Base-by-base conservation (phyloP, 1,140 invertebrate species). In the Gonioctena quinquepunctata region DNA sequence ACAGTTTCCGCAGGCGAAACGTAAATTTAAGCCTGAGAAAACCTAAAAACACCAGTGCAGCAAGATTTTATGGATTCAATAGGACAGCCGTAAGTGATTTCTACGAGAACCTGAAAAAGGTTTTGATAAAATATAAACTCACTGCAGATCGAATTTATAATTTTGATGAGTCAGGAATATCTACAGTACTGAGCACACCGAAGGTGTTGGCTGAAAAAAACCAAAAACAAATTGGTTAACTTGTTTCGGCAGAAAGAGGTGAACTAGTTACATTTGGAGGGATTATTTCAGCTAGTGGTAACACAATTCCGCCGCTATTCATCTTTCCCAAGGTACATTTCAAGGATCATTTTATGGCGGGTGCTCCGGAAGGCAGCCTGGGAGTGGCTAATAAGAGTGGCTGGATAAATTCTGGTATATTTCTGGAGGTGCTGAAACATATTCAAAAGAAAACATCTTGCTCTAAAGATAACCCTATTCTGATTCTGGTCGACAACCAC, bases 171-270 rank as follows among this genome's bases (percentile, higher is more conserved):
- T 49, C 62, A 76, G 62, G 62, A 11, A 33, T 64, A 16, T 64
- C 79, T 19, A 82, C 81, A 11, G 82, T 83, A 54, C 68, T 80
- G 50, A 60, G 71, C 13, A 75, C 79, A n/a, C 75, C 78, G 5
- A 83, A 82, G 77, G 42, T 83, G 50, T 68, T 76, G 62, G 75
- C 81, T 80, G 13, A n/a, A n/a, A n/a, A n/a, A n/a, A n/a, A n/a
- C n/a, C 72, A 76, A 60, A 82, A 79, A 77, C 79, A 84, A 77
- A 77, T 82, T 11, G 81, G 77, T 18, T 77, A 82, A 80, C 73
- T 80, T 6, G 80, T 81, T 13, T 82, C 82, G 23, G 78, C 79
- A 13, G 81, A 84, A 75, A 76, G 80, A 72, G 83, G 82, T 2
- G 74, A 81, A 67, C 65, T 83, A 1, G 73, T 83, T 11, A 84